Base-by-base conservation (phyloP, 2,888 invertebrate species). In the Drosophila melanosoma region DNA sequence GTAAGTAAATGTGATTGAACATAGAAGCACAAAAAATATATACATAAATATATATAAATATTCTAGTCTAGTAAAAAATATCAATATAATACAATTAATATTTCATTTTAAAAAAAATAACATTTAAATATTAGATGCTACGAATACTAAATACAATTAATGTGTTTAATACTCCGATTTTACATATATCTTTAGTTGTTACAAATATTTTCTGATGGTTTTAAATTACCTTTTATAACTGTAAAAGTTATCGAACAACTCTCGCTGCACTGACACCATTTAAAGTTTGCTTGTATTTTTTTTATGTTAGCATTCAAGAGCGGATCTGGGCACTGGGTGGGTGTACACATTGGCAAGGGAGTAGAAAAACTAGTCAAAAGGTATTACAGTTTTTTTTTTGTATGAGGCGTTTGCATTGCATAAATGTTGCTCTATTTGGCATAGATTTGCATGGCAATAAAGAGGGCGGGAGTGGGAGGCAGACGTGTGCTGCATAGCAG, bases 361-460 rank as follows among this genome's bases (percentile, higher is more conserved):
- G 20, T 61, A 42, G 54, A 57, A 71, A 65, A 69, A 66, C 63
- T 67, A 76, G 74, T 82, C 66, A 70, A 75, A 87, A 76, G 74
- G 81, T 71, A 82, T 83, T 82, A 73, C 72, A 76, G 51, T 69
- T 69, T 76, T 84, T 69, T 69, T 76, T 84, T 81, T 76, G 74
- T 74, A 65, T 58, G 65, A 57, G 62, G 53, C 70, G 54, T 66
- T 73, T 71, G 61, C 52, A 71, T 81, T 72, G 86, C 88, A 88
- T 78, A 80, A 88, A 84, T 89, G 89, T 80, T 71, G 76, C 81
- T 68, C 74, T 73, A 74, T 78, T 87, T 81, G 87, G 89, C 87
- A 87, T 87, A 87, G 87, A 87, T 87, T 87, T 87, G 87, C 87
- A 87, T 87, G 78, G 80, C 74, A 87, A 87, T 87, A 76, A 57